These are phyloP conservation scores for Blastobasis lacticolella DNA, from an alignment of 2,888 invertebrate genomes.

Conservation along the genomic window DNA sequence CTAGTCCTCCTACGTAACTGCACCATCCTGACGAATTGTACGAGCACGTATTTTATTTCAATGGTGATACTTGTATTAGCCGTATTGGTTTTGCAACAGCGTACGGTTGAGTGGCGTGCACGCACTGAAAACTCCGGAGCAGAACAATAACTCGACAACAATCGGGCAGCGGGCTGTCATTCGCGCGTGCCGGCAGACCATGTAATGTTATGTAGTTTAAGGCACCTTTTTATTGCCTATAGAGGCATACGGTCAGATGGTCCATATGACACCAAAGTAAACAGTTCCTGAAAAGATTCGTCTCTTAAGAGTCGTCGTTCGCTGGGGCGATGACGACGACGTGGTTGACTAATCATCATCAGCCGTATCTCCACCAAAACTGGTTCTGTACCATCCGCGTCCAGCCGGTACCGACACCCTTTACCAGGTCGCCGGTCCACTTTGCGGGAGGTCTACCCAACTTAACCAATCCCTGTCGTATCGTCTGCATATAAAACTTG, in stretches of 20 bases:
- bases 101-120: conserved; percentile 42
- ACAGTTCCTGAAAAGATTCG: too few relatives aligned
- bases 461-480: too few relatives aligned
- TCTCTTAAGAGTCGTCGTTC: too few relatives aligned
- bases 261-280: too few relatives aligned
- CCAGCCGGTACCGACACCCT: not conserved
- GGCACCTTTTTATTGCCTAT: not conserved
- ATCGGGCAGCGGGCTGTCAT: conserved; percentile 27
- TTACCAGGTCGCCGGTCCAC: too few relatives aligned
- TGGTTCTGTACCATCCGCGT: not conserved
- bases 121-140: conserved; percentile 40
- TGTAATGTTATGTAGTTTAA: not conserved
- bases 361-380: not conserved
- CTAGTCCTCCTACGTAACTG: too few relatives aligned
- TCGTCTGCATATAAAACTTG: too few relatives aligned
- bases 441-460: too few relatives aligned
- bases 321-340: too few relatives aligned
- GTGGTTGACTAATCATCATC: too few relatives aligned
- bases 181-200: conserved; percentile 10
- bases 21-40: too few relatives aligned
- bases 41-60: too few relatives aligned
- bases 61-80: not conserved
- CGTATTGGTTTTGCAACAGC: conserved; percentile 23
- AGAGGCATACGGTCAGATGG: not conserved
- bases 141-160: conserved; percentile 39